Conservation (phyloP, 2,113 vertebrate genomes). For the Crotalus horridus region DNA sequence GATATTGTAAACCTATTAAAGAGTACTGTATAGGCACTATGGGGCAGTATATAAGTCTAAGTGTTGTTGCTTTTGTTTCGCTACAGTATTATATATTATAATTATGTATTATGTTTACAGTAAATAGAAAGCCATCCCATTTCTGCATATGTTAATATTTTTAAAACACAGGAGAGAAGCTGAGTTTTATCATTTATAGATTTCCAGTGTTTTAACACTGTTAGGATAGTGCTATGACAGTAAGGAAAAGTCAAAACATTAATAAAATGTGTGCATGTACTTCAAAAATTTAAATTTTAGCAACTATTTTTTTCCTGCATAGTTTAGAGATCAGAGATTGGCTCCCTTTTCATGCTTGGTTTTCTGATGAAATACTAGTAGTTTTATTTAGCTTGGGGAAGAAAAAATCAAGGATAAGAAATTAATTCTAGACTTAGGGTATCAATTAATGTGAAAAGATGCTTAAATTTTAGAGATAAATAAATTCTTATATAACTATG, state of each 20-base stretch:
- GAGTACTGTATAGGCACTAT: not conserved
- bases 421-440: not conserved
- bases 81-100: not conserved
- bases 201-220: not conserved
- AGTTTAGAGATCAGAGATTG: not conserved
- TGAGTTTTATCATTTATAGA: not conserved
- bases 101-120: not conserved
- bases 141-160: not conserved
- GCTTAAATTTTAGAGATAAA: not conserved
- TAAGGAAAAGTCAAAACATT: not conserved
- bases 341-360: not conserved
- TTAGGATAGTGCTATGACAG: not conserved
- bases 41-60: not conserved
- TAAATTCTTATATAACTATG: not conserved
- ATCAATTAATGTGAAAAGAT: not conserved
- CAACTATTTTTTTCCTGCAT: not conserved
- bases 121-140: not conserved
- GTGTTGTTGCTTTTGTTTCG: not conserved
- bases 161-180: not conserved
- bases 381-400: not conserved
- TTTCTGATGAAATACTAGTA: not conserved
- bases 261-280: not conserved
- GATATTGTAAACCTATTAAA: not conserved
- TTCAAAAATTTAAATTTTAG: not conserved
- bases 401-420: not conserved